These are phyloP conservation scores for Mesembrinibis cayennensis DNA, from an alignment of 2,113 vertebrate species.

Conservation along the genomic window DNA sequence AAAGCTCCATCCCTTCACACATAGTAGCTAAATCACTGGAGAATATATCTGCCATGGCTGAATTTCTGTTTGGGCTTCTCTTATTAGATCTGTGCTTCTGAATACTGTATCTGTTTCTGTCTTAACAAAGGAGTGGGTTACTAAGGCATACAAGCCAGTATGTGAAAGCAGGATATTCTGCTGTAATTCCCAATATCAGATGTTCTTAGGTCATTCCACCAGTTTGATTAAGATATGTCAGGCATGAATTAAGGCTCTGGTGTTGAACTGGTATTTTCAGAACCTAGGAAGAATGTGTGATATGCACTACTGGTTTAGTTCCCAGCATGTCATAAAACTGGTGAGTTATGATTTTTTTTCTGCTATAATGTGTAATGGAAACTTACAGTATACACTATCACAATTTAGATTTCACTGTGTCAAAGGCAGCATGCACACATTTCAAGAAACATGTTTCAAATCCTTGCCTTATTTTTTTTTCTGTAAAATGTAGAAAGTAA, in stretches of 20 bases:
- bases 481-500: background rate
- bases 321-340: background rate
- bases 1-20: background rate
- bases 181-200: background rate
- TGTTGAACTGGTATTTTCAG: background rate
- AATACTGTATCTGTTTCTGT: background rate
- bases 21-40: background rate
- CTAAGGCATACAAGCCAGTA: background rate
- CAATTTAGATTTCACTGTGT: accelerated
- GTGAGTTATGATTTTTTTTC: background rate
- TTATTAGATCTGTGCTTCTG: background rate
- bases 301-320: background rate
- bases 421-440: background rate
- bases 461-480: background rate
- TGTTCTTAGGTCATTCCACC: background rate
- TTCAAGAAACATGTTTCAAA: background rate
- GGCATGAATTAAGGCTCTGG: background rate
- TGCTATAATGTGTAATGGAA: background rate
- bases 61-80: background rate
- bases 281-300: background rate
- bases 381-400: background rate
- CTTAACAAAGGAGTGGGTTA: background rate
- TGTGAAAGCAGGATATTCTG: background rate
- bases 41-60: accelerated
- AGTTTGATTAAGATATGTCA: background rate